Evolutionary conservation across 2,113 vertebrate genomes (phyloP).

Genomic region (Labeo catla): DNA sequence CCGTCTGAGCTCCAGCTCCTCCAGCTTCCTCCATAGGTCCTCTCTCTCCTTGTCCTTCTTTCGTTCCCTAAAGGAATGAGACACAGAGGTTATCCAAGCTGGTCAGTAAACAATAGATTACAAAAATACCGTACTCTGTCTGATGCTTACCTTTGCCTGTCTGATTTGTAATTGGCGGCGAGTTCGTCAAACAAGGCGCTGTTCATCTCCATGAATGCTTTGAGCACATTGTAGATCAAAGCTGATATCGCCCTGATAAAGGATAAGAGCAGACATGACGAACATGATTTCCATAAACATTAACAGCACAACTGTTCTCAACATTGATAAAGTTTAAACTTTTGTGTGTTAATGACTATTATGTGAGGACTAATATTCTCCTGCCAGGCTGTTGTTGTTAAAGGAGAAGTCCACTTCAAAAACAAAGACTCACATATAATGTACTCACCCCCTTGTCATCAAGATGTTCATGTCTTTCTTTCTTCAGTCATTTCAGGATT

Average conservation of each 20-base stretch:
- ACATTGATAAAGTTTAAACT: no score
- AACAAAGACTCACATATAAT: no score
- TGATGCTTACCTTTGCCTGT: constrained; percentile 93
- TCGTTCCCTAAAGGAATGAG: constrained; percentile 85
- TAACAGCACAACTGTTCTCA: no score
- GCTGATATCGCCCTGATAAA: constrained; percentile 92
- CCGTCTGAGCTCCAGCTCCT: constrained; percentile 97
- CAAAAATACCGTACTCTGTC: background rate
- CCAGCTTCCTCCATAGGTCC: constrained; percentile 99
- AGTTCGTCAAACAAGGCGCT: constrained; percentile 98
- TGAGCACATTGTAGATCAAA: constrained; percentile 98
- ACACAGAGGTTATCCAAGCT: background rate
- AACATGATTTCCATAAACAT: background rate
- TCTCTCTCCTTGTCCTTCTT: constrained; percentile 99
- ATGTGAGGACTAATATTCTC: no score
- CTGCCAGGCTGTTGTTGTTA: no score
- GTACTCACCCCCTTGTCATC: no score
- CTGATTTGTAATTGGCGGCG: constrained; percentile 99
- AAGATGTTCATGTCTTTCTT: no score
- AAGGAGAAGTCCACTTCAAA: no score
- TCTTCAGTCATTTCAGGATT: no score
- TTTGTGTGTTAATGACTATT: no score
- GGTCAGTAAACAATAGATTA: background rate
- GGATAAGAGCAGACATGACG: constrained; percentile 31
- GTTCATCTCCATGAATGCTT: constrained; percentile 99